Evolutionary conservation across 2,113 vertebrate species (phyloP).

Genomic region (Garra rufa): DNA sequence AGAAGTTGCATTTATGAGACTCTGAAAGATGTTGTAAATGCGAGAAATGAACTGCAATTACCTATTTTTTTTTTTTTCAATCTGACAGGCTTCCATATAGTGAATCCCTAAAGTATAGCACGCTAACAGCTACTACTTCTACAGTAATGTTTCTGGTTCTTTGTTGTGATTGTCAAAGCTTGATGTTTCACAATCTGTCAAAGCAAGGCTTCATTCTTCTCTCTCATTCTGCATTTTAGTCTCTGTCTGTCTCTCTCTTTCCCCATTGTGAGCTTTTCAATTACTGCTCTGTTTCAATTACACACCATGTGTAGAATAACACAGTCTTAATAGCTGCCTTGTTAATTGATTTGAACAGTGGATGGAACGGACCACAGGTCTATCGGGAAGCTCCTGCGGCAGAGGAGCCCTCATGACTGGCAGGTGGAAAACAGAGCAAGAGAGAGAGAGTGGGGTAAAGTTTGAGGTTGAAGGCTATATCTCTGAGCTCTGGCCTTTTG

Average conservation of each 20-base stretch:
- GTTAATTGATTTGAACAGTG: slow-evolving; percentile 54
- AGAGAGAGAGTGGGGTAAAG: slow-evolving; percentile 21
- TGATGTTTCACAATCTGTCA: not conserved
- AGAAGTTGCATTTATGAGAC: not conserved
- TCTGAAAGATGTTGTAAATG: not conserved
- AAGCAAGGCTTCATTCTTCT: not conserved
- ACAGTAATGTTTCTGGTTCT: not conserved
- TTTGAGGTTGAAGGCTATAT: slow-evolving; percentile 32
- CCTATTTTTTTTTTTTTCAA: no score
- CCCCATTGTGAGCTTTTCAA: slow-evolving; percentile 30
- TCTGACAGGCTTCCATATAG: not conserved
- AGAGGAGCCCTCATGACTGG: slow-evolving; percentile 32
- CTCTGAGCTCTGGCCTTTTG: slow-evolving; percentile 14
- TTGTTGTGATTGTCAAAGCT: not conserved
- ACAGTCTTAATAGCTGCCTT: slow-evolving; percentile 49
- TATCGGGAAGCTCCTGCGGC: slow-evolving; percentile 24
- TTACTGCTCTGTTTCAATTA: slow-evolving; percentile 47
- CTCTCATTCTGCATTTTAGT: not conserved
- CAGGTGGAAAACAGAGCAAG: slow-evolving; percentile 6
- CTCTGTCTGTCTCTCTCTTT: not conserved
- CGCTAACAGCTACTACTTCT: not conserved
- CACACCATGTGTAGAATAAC: slow-evolving; percentile 47
- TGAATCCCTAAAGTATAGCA: not conserved
- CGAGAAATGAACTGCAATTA: not conserved
- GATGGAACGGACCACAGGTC: slow-evolving; percentile 35